Percentiles rank a stretch among this genome's conserved stretches.
Conservation (phyloP, 2,888 invertebrate genomes). For the Campoplex capitator region DNA sequence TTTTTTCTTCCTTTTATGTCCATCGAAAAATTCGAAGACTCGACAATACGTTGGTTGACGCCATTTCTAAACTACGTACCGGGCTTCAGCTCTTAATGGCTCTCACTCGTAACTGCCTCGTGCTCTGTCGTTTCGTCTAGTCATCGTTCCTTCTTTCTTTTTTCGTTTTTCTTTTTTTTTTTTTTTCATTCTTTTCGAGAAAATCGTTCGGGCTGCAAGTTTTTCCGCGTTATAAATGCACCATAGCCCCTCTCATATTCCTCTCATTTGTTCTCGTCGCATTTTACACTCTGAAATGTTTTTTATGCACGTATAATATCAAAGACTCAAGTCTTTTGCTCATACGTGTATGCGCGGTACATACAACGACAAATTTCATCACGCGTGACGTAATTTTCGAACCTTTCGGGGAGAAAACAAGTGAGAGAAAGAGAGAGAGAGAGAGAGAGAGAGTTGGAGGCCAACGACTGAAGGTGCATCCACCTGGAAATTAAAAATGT, state of each 20-base stretch:
- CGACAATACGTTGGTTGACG: slow-evolving; percentile 42
- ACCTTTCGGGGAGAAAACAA: slow-evolving; percentile 67
- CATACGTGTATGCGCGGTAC: slow-evolving; percentile 13
- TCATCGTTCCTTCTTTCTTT: slow-evolving; percentile 35
- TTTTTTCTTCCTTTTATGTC: slow-evolving; percentile 20
- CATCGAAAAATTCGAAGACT: slow-evolving; percentile 46
- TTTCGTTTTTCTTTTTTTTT: not conserved
- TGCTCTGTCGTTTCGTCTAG: slow-evolving; percentile 24
- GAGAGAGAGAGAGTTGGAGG: slow-evolving; percentile 61
- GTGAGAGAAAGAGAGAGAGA: slow-evolving; percentile 35
- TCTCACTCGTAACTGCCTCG: slow-evolving; percentile 21
- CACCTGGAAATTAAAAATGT: slow-evolving; percentile 79
- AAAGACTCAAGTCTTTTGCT: slow-evolving; percentile 24
- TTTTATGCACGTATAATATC: slow-evolving; percentile 2
- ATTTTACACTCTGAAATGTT: slow-evolving; percentile 35
- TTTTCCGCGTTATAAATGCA: slow-evolving; percentile 61
- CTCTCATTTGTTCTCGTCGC: slow-evolving; percentile 20
- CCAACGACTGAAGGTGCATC: slow-evolving; percentile 78
- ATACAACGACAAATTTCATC: slow-evolving; percentile 72
- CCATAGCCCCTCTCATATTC: slow-evolving; percentile 11
- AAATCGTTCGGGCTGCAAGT: slow-evolving; percentile 70
- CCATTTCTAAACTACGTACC: slow-evolving; percentile 23
- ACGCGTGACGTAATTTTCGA: slow-evolving; percentile 77
- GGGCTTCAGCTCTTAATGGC: slow-evolving; percentile 44
- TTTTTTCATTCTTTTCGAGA: slow-evolving; percentile 54